Percentiles rank a stretch among this genome's conserved stretches.
Evolutionary conservation across 2,888 invertebrate genomes (phyloP).

Genomic region (Tenthredo amoena): DNA sequence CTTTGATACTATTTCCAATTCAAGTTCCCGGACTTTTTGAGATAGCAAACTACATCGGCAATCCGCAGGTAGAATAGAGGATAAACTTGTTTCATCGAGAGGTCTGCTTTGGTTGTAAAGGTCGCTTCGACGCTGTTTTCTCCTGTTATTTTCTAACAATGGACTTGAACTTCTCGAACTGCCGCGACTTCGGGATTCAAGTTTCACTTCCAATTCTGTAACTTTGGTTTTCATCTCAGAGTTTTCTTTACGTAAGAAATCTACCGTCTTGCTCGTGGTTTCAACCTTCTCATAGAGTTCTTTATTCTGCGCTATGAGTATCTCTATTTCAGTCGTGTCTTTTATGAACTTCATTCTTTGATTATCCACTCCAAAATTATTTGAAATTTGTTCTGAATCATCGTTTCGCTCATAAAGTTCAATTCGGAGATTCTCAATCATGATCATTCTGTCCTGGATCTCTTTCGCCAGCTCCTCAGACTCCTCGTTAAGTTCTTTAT

Average conservation of each 20-base stretch:
- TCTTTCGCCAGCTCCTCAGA: conserved; percentile 79
- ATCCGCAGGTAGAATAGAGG: not conserved
- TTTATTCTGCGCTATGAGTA: conserved; percentile 47
- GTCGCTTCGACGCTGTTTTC: conserved; percentile 65
- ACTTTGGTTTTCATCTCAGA: conserved; percentile 59
- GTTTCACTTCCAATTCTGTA: conserved; percentile 59
- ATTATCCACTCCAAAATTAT: conserved; percentile 59
- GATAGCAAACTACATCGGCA: conserved; percentile 56
- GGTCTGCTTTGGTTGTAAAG: conserved; percentile 66
- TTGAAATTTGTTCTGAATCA: conserved; percentile 14
- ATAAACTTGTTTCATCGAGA: conserved; percentile 56
- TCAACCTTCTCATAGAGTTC: conserved; percentile 38
- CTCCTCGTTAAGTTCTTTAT: conserved; percentile 72
- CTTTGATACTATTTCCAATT: conserved; percentile 68
- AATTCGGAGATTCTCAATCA: conserved; percentile 18
- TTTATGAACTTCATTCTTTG: conserved; percentile 24
- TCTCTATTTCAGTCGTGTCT: conserved; percentile 15
- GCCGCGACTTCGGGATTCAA: conserved; percentile 58
- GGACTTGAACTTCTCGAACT: conserved; percentile 67
- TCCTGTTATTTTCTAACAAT: conserved; percentile 59
- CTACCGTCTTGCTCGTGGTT: not conserved
- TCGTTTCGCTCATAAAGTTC: conserved; percentile 51
- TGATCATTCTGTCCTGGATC: conserved; percentile 74
- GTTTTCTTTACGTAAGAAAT: conserved; percentile 60
- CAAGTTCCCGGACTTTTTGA: conserved; percentile 65